These are phyloP conservation scores for Eulemur rubriventer DNA, from an alignment of 2,797 vertebrate genomes.

Conservation along the genomic window DNA sequence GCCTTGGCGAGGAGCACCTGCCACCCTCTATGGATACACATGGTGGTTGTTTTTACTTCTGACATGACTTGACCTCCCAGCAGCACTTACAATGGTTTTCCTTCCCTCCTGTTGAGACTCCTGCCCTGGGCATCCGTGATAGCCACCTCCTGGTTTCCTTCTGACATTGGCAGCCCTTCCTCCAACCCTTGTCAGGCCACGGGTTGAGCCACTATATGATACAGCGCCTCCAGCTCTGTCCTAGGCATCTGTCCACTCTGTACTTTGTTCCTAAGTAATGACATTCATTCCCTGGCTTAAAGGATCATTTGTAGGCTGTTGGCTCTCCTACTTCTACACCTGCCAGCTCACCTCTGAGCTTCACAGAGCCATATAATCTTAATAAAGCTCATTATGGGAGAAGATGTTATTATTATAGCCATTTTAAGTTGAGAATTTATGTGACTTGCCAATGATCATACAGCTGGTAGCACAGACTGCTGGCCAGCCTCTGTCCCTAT, in stretches of 20 bases:
- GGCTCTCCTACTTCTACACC: background rate
- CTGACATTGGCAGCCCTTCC: background rate
- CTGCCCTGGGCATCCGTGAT: background rate
- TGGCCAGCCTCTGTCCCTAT: background rate
- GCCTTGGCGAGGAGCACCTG: background rate
- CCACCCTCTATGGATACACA: background rate
- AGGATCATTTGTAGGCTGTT: background rate
- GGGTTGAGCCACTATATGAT: background rate
- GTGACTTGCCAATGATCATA: background rate
- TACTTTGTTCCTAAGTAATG: background rate
- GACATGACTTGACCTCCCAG: background rate
- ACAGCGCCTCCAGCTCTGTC: background rate
- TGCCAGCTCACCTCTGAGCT: background rate
- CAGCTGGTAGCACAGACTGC: background rate
- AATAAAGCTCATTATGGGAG: background rate
- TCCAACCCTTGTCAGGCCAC: background rate
- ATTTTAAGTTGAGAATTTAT: background rate
- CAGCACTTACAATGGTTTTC: background rate
- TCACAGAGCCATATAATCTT: background rate
- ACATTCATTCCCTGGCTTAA: background rate
- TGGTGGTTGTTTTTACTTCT: background rate
- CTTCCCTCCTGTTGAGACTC: background rate
- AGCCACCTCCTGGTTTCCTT: background rate
- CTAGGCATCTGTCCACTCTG: background rate
- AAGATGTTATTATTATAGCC: background rate